A percentile compares a stretch with the other conserved stretches of the same genome.
Evolutionary conservation across 1,140 invertebrate species (phyloP).

Genomic region (Leguminivora glycinivorella): DNA sequence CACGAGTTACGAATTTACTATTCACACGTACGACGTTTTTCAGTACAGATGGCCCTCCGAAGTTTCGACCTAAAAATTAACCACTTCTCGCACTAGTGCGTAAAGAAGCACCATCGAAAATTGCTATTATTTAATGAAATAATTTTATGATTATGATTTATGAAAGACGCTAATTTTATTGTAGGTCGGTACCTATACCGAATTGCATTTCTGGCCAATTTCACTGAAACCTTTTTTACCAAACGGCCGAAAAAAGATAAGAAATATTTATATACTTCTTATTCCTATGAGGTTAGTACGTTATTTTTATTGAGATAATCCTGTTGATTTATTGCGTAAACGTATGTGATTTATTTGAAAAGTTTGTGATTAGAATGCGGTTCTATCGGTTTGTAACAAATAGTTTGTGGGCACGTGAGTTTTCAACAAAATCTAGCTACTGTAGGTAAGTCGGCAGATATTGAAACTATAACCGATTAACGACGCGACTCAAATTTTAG

Average conservation of each 20-base stretch:
- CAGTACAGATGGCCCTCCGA: too few relatives aligned
- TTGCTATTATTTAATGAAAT: too few relatives aligned
- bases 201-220: not conserved
- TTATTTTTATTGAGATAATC: conserved; percentile 45
- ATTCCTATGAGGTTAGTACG: conserved; percentile 18
- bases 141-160: too few relatives aligned
- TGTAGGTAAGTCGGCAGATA: too few relatives aligned
- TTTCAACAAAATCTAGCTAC: not conserved
- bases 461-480: not conserved
- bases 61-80: too few relatives aligned
- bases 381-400: conserved; percentile 30
- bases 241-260: not conserved
- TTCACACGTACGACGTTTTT: too few relatives aligned
- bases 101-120: too few relatives aligned
- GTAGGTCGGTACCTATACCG: too few relatives aligned
- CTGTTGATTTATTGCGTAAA: conserved; percentile 45
- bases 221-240: conserved; percentile 17
- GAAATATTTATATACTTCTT: conserved; percentile 26
- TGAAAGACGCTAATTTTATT: too few relatives aligned
- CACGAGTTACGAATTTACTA: too few relatives aligned
- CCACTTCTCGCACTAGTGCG: too few relatives aligned
- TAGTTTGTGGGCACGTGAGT: not conserved
- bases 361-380: conserved; percentile 41
- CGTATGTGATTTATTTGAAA: conserved; percentile 21
- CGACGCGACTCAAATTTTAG: too few relatives aligned